These are phyloP conservation scores for Teleopsis dalmanni DNA, from an alignment of 1,140 invertebrate species.

Conservation along the genomic window DNA sequence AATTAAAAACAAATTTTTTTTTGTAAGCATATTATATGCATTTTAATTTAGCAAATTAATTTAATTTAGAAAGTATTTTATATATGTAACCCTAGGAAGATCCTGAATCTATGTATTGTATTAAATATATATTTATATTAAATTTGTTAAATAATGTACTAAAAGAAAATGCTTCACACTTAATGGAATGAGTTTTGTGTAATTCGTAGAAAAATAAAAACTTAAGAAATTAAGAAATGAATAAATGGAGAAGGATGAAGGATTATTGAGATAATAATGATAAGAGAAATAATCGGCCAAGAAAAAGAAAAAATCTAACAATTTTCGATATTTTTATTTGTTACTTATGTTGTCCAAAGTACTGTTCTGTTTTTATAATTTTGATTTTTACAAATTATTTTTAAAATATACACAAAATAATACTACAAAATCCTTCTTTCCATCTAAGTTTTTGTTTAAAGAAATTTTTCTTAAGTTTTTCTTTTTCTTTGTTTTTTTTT, in stretches of 20 bases:
- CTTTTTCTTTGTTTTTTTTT: conserved; percentile 20
- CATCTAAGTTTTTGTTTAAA: conserved; percentile 14
- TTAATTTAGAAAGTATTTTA: conserved; percentile 2
- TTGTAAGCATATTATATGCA: too few species aligned
- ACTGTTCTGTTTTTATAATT: not conserved
- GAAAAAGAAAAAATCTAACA: conserved; percentile 46
- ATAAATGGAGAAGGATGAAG: conserved; percentile 12
- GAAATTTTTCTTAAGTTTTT: conserved; percentile 16
- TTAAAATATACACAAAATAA: not conserved
- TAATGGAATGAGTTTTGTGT: not conserved
- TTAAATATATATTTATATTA: conserved; percentile 1
- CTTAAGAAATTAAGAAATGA: conserved; percentile 11
- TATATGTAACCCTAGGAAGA: not conserved
- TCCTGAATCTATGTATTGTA: conserved; percentile 6
- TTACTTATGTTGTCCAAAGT: too few species aligned
- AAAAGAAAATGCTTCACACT: not conserved
- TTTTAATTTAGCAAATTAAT: conserved; percentile 15
- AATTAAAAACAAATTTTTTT: conserved; percentile 7
- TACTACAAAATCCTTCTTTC: conserved; percentile 29
- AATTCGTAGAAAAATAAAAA: too few species aligned
- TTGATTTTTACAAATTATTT: not conserved
- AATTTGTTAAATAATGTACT: conserved; percentile 7
- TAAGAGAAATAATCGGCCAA: conserved; percentile 28
- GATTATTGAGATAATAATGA: conserved; percentile 12
- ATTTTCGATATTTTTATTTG: conserved; percentile 20